Evolutionary conservation across 2,797 vertebrate genomes (phyloP), one percentile per base, ranked within the genome.

Genomic region (Falco peregrinus): DNA sequence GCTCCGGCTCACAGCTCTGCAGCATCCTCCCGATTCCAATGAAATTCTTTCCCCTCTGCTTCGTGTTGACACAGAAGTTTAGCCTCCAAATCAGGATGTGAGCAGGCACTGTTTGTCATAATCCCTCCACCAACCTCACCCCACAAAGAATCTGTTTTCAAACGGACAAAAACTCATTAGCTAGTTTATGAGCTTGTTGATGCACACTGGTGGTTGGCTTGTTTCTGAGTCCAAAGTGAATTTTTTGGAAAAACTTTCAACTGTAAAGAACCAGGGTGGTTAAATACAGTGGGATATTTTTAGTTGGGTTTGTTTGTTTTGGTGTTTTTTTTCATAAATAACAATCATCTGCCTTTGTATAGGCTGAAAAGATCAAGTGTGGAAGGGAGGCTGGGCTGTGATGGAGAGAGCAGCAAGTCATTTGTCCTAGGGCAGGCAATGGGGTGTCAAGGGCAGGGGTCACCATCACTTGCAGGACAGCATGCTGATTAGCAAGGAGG

Each of bases 221-320:
- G 41, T 35, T 76, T 67, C 50, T 48, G 87, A 74, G 63, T n/a
- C 78, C 68, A 33, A 9, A 43, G 35, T 4, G 64, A 87, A 79
- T 53, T 93, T 79, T 79, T 48, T 95, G 94, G 89, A 82, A 80
- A 85, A 95, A 60, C 43, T 93, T 91, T 78, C 71, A 82, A 13
- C 39, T 13, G 51, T 11, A 43, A 63, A 16, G 39, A 57, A 29
- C 5, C 11, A 60, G 24, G 33, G 18, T 0, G 0, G 37, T 37
- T 86, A 51, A 83, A 60, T 4, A 1, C 51, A 33, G 41, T 10
- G 39, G 63, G 48, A 41, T 91, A 67, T 89, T 92, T 94, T 95
- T 87, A 76, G 84, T 6, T 7, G 47, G 43, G 3, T 9, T 5
- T 41, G 19, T 6, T 3, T 13, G 41, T 9, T 21, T 28, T 3